Conservation (phyloP, 2,113 vertebrate genomes). For the Gobius niger region DNA sequence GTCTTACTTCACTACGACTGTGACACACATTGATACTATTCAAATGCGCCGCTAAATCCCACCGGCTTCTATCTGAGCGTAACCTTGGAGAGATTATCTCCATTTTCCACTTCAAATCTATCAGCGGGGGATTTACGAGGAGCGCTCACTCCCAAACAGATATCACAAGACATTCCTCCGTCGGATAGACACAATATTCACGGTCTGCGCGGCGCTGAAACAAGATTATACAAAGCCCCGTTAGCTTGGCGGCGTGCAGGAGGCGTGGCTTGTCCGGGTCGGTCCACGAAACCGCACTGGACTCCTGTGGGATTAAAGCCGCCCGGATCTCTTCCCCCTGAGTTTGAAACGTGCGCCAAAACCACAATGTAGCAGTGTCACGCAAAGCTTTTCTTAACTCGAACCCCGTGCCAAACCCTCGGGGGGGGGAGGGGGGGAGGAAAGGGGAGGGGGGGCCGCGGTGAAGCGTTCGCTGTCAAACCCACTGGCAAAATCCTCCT, state of each 20-base stretch:
- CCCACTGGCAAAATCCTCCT: conserved; percentile 37
- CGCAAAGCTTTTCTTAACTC: conserved; percentile 55
- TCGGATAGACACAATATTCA: conserved; percentile 8
- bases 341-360: conserved; percentile 34
- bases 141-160: neutral
- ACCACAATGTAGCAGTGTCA: conserved; percentile 60
- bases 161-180: neutral
- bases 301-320: conserved; percentile 54
- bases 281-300: conserved; percentile 26
- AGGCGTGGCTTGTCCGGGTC: conserved; percentile 36
- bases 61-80: neutral
- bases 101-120: neutral
- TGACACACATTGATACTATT: conserved; percentile 11
- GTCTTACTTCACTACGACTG: neutral
- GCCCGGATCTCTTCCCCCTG: conserved; percentile 24
- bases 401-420: conserved; percentile 44
- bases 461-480: conserved; percentile 34
- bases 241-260: conserved; percentile 44
- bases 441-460: conserved; percentile 47
- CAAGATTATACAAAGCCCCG: conserved; percentile 10
- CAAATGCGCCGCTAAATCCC: conserved; percentile 10
- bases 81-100: conserved; percentile 6
- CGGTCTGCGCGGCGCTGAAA: conserved; percentile 5
- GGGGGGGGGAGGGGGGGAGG: too few relatives aligned
- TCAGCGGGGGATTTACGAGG: neutral